phyloP scores from a whole-genome alignment of 1,140 invertebrate genomes.

The Drosophila pectinifera region DNA sequence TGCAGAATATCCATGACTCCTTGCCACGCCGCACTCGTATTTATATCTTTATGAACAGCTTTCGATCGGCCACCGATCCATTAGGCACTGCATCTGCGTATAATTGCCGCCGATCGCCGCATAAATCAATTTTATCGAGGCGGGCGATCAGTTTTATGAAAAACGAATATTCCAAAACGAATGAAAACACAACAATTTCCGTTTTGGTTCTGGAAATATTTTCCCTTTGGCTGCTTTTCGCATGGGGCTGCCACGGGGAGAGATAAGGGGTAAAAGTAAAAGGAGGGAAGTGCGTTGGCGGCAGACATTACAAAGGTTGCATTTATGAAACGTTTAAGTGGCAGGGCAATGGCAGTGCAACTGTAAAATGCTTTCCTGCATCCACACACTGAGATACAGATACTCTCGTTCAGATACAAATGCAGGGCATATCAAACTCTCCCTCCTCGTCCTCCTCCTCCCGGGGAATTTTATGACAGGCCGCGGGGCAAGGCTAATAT shows the following conservation, averaged over 20 bases:
- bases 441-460: slow-evolving; percentile 14
- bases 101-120: slow-evolving; percentile 81
- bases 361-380: slow-evolving; percentile 76
- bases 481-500: slow-evolving; percentile 72
- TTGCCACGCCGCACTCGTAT: slow-evolving; percentile 18
- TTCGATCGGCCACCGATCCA: slow-evolving; percentile 69
- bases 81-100: slow-evolving; percentile 82
- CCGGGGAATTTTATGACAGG: slow-evolving; percentile 69
- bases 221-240: slow-evolving; percentile 64
- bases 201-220: slow-evolving; percentile 63
- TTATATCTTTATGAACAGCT: slow-evolving; percentile 49
- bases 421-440: slow-evolving; percentile 23
- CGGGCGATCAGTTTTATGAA: slow-evolving; percentile 82
- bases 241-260: slow-evolving; percentile 44
- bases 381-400: slow-evolving; percentile 49
- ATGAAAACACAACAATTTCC: slow-evolving; percentile 74
- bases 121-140: slow-evolving; percentile 83
- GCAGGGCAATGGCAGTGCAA: slow-evolving; percentile 64
- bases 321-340: slow-evolving; percentile 83
- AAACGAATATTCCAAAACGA: slow-evolving; percentile 47
- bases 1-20: slow-evolving; percentile 8
- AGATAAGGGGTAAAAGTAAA: neutral
- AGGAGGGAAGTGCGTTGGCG: slow-evolving; percentile 43
- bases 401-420: slow-evolving; percentile 35
- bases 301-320: slow-evolving; percentile 79